phyloP scores from a whole-genome alignment of 2,888 invertebrate genomes.

The Leptinotarsa haldemani region DNA sequence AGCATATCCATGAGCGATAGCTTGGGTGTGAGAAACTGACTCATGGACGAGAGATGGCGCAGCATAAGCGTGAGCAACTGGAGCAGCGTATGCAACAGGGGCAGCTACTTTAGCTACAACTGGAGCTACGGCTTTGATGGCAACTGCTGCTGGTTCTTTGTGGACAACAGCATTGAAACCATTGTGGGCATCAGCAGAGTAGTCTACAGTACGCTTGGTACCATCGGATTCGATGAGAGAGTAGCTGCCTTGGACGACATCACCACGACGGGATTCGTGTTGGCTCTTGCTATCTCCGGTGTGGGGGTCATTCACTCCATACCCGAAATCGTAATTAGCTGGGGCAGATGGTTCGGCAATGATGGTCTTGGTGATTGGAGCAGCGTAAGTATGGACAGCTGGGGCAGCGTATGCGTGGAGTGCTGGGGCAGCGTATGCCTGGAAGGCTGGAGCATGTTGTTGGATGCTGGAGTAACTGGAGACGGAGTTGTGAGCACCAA shows the following conservation, averaged over 20 bases:
- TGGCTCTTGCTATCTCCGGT: slow-evolving; percentile 69
- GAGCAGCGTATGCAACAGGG: slow-evolving; percentile 33
- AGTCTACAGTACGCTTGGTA: slow-evolving; percentile 66
- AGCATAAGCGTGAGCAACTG: slow-evolving; percentile 33
- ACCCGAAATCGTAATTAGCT: slow-evolving; percentile 37
- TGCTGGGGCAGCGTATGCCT: slow-evolving; percentile 45
- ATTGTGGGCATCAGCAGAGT: slow-evolving; percentile 67
- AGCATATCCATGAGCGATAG: slow-evolving; percentile 23
- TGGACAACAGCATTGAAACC: slow-evolving; percentile 69
- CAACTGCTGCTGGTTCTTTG: slow-evolving; percentile 64
- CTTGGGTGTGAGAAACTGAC: slow-evolving; percentile 23
- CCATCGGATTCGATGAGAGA: slow-evolving; percentile 68
- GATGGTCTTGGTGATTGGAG: slow-evolving; percentile 49
- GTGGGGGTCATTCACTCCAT: slow-evolving; percentile 45
- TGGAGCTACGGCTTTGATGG: slow-evolving; percentile 30
- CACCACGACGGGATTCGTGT: slow-evolving; percentile 67
- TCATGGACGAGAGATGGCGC: slow-evolving; percentile 22
- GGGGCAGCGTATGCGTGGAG: slow-evolving; percentile 30
- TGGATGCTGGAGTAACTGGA: slow-evolving; percentile 38
- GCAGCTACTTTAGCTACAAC: slow-evolving; percentile 40
- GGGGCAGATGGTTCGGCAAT: slow-evolving; percentile 46
- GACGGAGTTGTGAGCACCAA: slow-evolving; percentile 29
- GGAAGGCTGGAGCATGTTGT: slow-evolving; percentile 27
- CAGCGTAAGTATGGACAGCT: slow-evolving; percentile 46
- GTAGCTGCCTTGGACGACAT: slow-evolving; percentile 67